Evolutionary conservation across 2,797 vertebrate species (phyloP).

Genomic region (Gallirallus australis): DNA sequence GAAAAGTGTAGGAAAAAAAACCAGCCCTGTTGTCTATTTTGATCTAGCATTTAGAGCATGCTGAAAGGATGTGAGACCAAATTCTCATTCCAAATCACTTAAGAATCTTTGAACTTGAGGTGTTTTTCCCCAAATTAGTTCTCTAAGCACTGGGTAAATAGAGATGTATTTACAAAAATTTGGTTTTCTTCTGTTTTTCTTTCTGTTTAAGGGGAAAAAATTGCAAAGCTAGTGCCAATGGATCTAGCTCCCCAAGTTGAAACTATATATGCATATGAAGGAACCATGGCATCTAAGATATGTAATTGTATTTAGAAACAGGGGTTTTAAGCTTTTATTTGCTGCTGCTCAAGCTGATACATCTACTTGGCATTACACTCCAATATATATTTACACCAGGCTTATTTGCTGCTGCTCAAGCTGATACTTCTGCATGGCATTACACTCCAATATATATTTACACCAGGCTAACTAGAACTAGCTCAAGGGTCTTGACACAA

Average conservation of each 20-base stretch:
- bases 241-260: background rate
- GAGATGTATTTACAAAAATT: background rate
- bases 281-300: background rate
- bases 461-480: background rate
- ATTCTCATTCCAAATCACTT: background rate
- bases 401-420: background rate
- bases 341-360: background rate
- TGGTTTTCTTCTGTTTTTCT: background rate
- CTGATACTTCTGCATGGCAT: background rate
- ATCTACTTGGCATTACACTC: background rate
- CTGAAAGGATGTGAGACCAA: background rate
- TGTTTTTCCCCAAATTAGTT: background rate
- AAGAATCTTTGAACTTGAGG: background rate
- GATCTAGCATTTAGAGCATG: background rate
- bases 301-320: background rate
- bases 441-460: background rate
- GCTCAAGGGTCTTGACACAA: background rate
- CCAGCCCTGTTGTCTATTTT: accelerated
- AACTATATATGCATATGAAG: background rate
- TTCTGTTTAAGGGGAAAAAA: background rate
- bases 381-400: background rate
- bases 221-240: background rate
- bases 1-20: background rate
- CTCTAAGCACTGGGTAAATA: background rate
- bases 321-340: background rate